phyloP scores from a whole-genome alignment of 2,888 invertebrate species.

The Chrysotoxum bicinctum region DNA sequence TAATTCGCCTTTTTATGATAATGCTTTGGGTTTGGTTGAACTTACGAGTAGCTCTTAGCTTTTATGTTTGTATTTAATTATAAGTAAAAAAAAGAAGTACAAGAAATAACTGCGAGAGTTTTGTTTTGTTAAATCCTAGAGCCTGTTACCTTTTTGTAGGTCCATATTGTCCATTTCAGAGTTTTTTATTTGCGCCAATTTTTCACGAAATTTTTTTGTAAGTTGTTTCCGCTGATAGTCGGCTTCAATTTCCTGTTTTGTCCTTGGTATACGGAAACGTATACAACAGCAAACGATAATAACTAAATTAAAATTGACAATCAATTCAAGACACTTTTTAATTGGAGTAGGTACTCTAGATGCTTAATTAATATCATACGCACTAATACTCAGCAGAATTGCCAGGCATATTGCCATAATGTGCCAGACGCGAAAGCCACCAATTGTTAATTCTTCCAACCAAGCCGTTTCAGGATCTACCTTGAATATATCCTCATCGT shows the following conservation, averaged over 20 bases:
- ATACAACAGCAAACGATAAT: conserved; percentile 95
- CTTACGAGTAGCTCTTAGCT: neutral
- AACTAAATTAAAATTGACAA: conserved; percentile 82
- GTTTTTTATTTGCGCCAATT: conserved; percentile 91
- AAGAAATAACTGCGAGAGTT: neutral
- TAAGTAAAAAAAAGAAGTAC: too few relatives aligned
- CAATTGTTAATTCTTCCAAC: conserved; percentile 87
- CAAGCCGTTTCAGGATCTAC: conserved; percentile 84
- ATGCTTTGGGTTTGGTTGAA: neutral
- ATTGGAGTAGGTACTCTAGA: neutral
- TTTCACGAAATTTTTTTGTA: conserved; percentile 90
- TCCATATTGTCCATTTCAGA: conserved; percentile 89
- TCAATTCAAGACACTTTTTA: conserved; percentile 21
- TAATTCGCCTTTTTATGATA: too few relatives aligned
- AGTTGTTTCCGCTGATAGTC: conserved; percentile 93
- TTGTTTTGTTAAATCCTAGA: neutral
- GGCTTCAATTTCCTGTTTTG: conserved; percentile 97
- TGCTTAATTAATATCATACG: conserved; percentile 67
- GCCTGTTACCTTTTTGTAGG: conserved; percentile 79
- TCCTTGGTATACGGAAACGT: conserved; percentile 94
- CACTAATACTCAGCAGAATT: conserved; percentile 85
- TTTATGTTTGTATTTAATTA: too few relatives aligned
- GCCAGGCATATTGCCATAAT: conserved; percentile 88
- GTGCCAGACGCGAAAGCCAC: conserved; percentile 91
- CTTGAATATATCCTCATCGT: conserved; percentile 76